Evolutionary conservation across 1,140 invertebrate genomes (phyloP), one percentile per base, ranked within the genome.

Genomic region (Microplitis mediator): DNA sequence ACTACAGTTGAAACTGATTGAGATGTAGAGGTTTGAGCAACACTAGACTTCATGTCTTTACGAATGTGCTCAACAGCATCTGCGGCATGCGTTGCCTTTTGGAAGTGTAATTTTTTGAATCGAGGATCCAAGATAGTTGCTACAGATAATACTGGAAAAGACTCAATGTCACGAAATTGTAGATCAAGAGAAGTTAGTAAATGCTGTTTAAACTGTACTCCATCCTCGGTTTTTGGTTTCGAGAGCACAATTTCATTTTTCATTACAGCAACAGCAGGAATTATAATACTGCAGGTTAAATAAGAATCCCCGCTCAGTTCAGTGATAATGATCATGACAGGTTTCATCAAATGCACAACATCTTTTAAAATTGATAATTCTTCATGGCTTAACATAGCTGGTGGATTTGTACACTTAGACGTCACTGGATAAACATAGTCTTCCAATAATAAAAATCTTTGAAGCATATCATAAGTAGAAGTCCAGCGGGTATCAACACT

Each of bases 301-400:
- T 87, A 87, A 67, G 82, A 81, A 76, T 86, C 82, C 0, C 81
- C 82, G 34, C 83, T 86, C 0, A 87, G 73, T 79, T 86, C 83
- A 52, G 77, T 85, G 1, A 82, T 88, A 3, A 81, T 82, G 69
- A 77, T 78, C 78, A 85, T 81, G 2, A 86, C 16, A 0, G 82
- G 82, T 67, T 79, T 65, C 54, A 87, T 68, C 9, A 87, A 23
- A 9, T 69, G 16, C 45, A 83, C 58, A 58, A 85, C 66, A 32
- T 79, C 79, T 70, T 77, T 75, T 11, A 83, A 8, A 64, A 80
- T 75, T 3, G 67, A 68, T 36, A 83, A 54, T 78, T 86, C 81
- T 36, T 76, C 65, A n/a, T 56, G 77, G 74, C 34, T 71, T 11
- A 85, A 67, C 79, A 87, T 82, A 4, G 78, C 39, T 9, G 83